Evolutionary conservation across 2,113 vertebrate genomes (phyloP), one percentile per base, ranked within the genome.

Genomic region (Oenanthe oenanthe): DNA sequence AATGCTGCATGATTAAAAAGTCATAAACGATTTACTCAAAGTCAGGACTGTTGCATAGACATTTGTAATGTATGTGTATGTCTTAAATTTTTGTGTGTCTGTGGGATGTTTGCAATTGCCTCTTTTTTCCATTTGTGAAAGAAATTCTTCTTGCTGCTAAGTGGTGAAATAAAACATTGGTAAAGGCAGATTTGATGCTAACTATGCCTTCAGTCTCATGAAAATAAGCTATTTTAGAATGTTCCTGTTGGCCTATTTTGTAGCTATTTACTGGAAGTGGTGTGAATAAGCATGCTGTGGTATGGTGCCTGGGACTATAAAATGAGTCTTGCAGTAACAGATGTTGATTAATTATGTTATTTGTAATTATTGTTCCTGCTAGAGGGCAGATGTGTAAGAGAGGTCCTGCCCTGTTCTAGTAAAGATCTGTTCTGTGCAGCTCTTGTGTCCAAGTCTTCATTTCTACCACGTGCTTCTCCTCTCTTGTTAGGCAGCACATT

Each of bases 381-480:
- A 95, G 93, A 97, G 95, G 96, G 92, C 95, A 96, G 94, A 93
- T 95, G 89, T 91, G 87, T 96, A 96, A 97, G 96, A 92, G 43
- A 95, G 91, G 68, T 89, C 92, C 95, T 94, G 85, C 92, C 92
- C 95, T 97, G 86, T 96, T 58, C 95, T 94, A 97, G 97, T 97
- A 97, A 98, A 98, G 94, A 93, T 85, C 95, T 97, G 87, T 96
- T 96, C 95, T 97, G 97, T 96, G 95, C 87, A 96, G 93, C 93
- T 95, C 95, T 93, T 91, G 95, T 98, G 96, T 97, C 96, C 95
- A 98, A 97, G 95, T 97, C 96, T 97, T 97, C 96, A 97, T 98
- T 97, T 98, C 77, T 96, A 97, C 95, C 90, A 96, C 73, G 3
- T 93, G 89, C 89, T 86, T 97, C 75, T 80, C 68, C 95, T 92